These are phyloP conservation scores for Rousettus leschenaultii DNA, from an alignment of 2,113 vertebrate species.

Conservation along the genomic window DNA sequence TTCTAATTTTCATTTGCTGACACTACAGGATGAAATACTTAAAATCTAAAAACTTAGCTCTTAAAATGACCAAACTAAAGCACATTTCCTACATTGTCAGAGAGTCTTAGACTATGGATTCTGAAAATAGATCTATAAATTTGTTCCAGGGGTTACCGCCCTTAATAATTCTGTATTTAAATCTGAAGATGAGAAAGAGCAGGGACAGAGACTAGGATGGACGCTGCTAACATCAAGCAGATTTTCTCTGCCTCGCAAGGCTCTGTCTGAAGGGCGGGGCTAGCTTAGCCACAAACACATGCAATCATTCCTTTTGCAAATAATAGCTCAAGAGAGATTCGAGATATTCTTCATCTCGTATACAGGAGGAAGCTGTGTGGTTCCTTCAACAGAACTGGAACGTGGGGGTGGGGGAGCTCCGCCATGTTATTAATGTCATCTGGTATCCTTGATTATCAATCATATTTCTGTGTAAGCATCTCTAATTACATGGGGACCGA, in stretches of 20 bases:
- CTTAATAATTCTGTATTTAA: background rate
- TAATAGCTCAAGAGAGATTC: background rate
- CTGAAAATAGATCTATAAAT: background rate
- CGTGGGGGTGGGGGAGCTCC: background rate
- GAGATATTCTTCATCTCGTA: background rate
- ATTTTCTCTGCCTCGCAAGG: background rate
- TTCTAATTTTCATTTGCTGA: background rate
- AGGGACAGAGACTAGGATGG: background rate
- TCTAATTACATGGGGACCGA: background rate
- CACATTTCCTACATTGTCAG: background rate
- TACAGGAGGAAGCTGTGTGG: background rate
- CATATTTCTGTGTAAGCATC: background rate
- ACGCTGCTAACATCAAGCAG: fast-evolving
- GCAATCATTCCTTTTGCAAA: background rate
- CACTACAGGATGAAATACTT: background rate
- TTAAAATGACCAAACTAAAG: slow-evolving; percentile 11
- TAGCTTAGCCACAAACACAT: background rate
- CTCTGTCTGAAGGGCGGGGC: background rate
- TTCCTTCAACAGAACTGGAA: background rate
- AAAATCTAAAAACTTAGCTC: background rate
- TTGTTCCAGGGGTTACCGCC: background rate
- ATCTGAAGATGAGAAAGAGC: background rate
- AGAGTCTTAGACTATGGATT: background rate
- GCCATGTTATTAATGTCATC: background rate
- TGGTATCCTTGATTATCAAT: background rate